Evolutionary conservation across 1,140 invertebrate species (phyloP).

Genomic region (Drosophila asahinai): DNA sequence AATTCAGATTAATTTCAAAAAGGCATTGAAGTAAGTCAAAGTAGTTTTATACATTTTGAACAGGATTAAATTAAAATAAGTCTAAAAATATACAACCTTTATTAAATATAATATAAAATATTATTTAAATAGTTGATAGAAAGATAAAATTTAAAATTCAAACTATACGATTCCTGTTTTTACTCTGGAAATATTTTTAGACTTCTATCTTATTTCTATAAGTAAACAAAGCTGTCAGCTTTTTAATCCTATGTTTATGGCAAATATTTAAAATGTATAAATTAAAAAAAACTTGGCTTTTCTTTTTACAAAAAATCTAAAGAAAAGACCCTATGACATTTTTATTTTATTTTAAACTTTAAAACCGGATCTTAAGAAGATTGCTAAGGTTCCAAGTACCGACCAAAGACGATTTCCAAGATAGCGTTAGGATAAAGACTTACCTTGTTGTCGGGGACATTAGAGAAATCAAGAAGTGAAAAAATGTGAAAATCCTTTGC

Average conservation of each 20-base stretch:
- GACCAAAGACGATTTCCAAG: background rate
- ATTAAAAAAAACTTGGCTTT: background rate
- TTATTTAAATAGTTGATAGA: no score
- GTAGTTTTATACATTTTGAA: background rate
- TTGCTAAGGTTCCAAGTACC: background rate
- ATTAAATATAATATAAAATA: no score
- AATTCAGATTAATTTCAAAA: background rate
- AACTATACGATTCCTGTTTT: no score
- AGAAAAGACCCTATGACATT: background rate
- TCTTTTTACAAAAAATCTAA: no score
- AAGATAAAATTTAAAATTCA: no score
- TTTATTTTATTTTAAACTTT: background rate
- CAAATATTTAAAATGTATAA: background rate
- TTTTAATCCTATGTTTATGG: background rate
- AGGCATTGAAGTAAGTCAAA: background rate
- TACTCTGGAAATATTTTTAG: background rate
- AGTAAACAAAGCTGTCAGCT: background rate
- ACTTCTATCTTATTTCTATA: background rate
- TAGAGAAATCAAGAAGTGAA: slow-evolving; percentile 70
- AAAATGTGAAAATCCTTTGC: slow-evolving; percentile 69
- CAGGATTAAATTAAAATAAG: no score
- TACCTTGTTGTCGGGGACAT: slow-evolving; percentile 11
- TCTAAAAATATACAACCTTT: no score
- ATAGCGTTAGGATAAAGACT: background rate
- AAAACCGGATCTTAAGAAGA: slow-evolving; percentile 9